Evolutionary conservation across 2,797 vertebrate genomes (phyloP), one percentile per base, ranked within the genome.

Genomic region (Buceros bicornis): DNA sequence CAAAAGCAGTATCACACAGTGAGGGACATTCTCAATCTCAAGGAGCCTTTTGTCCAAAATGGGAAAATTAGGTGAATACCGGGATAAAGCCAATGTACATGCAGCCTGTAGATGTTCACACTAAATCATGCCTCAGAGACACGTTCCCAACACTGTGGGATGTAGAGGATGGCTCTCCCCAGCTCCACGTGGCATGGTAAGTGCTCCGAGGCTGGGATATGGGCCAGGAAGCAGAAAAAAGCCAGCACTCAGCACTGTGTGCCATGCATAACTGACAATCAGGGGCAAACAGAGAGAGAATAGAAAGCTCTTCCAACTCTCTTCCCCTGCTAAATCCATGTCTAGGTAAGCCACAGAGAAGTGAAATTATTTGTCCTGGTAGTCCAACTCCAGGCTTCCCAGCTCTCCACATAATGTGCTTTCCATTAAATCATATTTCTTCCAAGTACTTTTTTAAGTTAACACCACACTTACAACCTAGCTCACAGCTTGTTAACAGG

Each of bases 171-270:
- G 18, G 29, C 8, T 90, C 43, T 85, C 19, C 16, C 6, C 18
- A 47, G 22, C 19, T 54, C 54, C 7, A 5, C 43, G 24, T 2
- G 0, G 15, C 18, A 10, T 18, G 7, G 47, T 40, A 58, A 87
- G 40, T 58, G n/a, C 11, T 28, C 7, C 15, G 51, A 70, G 74
- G 26, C 3, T 58, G 43, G 54, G 16, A 47, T n/a, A 37, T 1
- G 22, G 57, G 10, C 24, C 31, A 57, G 65, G 84, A 56, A 81
- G 50, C 11, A 33, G 48, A 29, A 89, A 61, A 65, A 10, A 22
- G 8, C 7, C 61, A 0, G 0, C 16, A 45, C 10, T 15, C 16
- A 7, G 31, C 51, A 72, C 10, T 31, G 13, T 16, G 21, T 54
- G 24, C 26, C 31, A 22, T 9, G 10, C 8, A 5, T 35, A 85